A percentile compares a stretch with the other conserved stretches of the same genome.
These are phyloP conservation scores for Drosophila prostipennis DNA, from an alignment of 2,888 invertebrate genomes.

Conservation along the genomic window DNA sequence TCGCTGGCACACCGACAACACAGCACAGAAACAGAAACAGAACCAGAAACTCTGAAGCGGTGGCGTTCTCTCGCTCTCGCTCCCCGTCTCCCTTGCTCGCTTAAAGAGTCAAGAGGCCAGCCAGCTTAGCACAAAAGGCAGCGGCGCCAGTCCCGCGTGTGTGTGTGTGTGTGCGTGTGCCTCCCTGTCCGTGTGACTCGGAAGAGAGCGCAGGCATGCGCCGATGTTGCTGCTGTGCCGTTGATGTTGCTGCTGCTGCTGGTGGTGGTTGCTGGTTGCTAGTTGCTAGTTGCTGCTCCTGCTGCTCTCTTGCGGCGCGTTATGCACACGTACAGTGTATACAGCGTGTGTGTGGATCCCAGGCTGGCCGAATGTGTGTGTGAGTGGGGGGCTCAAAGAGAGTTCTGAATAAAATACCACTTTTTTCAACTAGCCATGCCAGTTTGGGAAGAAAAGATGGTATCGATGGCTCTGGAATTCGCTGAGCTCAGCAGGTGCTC, in stretches of 20 bases:
- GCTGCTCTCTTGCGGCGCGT: constrained; percentile 52
- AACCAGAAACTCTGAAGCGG: constrained; percentile 23
- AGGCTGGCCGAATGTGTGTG: neutral
- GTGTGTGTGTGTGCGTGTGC: constrained; percentile 1
- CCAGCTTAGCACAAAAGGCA: constrained; percentile 43
- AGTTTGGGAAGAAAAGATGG: constrained; percentile 6
- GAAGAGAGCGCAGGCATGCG: constrained; percentile 28
- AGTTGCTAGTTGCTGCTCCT: constrained; percentile 19
- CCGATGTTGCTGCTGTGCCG: constrained; percentile 44
- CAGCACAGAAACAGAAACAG: constrained; percentile 1
- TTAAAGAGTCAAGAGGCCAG: constrained; percentile 57
- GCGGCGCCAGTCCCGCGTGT: constrained; percentile 53
- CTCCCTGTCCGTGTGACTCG: constrained; percentile 18
- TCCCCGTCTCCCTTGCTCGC: constrained; percentile 54
- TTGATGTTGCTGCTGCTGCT: constrained; percentile 18
- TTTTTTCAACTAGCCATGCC: constrained; percentile 7
- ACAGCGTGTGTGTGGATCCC: constrained; percentile 61
- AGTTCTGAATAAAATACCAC: constrained; percentile 1
- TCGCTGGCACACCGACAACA: constrained; percentile 47
- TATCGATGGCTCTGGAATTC: constrained; percentile 12
- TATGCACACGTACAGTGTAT: constrained; percentile 75
- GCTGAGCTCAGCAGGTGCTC: constrained; percentile 48
- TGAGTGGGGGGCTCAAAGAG: constrained; percentile 27
- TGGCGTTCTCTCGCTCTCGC: constrained; percentile 58
- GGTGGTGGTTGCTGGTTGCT: constrained; percentile 41